Base-by-base conservation (phyloP, 2,797 vertebrate species). In the Nannoperca australis region DNA sequence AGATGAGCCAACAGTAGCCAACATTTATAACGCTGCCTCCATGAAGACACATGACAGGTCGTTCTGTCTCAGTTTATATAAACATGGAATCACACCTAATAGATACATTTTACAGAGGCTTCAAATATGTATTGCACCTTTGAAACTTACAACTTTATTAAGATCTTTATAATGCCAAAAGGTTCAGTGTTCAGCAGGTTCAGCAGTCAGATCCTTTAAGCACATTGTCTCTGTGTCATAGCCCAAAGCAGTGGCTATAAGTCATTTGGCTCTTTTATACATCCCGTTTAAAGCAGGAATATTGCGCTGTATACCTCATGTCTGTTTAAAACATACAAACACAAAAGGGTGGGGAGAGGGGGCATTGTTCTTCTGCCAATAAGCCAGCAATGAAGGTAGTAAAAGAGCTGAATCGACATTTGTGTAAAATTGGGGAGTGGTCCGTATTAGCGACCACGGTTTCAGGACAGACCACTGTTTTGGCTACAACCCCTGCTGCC, bases 21-120 rank as follows among this genome's bases (percentile, higher is more conserved):
- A 56, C 70, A 65, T 87, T 76, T 69, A 73, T 59, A 47, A 66
- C 70, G 50, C 42, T 53, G 60, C 42, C 68, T 68, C 69, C 3
- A 30, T 63, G 30, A 73, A 67, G 68, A 88, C 73, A 77, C 68
- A 76, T 76, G 79, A 67, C 75, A 82, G 68, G 56, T 60, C 30
- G 50, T 71, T 73, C 73, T 58, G 61, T 69, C 38, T 44, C 73
- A 38, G 40, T 81, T 79, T 76, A 27, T 55, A 70, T 76, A 70
- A 61, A 80, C 66, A 68, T 34, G 42, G 55, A 30, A 49, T 74
- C 62, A 74, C 50, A 68, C 40, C 32, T 54, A 64, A 56, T 38
- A 51, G 55, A 59, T 62, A 66, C 27, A 55, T 72, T 78, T 86
- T 51, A 60, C 24, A 73, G 42, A 53, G 62, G 36, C 56, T 67